These are phyloP conservation scores for Orthonychiurus folsomi DNA, from an alignment of 2,888 invertebrate species.

Conservation along the genomic window DNA sequence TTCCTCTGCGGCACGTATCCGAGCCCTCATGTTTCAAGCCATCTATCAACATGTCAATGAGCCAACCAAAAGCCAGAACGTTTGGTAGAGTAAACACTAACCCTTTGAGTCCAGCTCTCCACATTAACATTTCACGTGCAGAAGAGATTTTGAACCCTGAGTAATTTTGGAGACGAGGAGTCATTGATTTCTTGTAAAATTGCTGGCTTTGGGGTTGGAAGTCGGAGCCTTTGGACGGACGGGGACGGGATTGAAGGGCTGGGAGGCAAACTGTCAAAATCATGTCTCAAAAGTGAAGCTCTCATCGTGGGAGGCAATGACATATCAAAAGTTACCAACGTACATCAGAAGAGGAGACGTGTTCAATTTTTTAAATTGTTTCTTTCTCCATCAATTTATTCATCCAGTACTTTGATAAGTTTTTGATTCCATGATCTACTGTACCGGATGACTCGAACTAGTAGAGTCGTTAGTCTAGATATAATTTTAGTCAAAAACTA, in stretches of 20 bases:
- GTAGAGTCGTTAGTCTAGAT: too few species aligned
- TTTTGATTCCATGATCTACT: too few species aligned
- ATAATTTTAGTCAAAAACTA: too few species aligned
- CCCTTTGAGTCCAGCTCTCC: background rate
- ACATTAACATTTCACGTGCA: background rate
- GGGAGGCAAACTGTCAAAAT: background rate
- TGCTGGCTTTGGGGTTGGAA: background rate
- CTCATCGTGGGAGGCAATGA: slow-evolving; percentile 1
- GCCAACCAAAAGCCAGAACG: background rate
- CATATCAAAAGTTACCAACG: slow-evolving; percentile 1
- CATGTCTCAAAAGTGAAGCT: background rate
- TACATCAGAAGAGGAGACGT: too few species aligned
- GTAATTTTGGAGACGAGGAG: background rate
- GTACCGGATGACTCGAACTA: too few species aligned
- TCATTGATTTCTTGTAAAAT: background rate
- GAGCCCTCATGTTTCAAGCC: background rate
- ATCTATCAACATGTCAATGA: background rate
- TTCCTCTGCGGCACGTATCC: too few species aligned
- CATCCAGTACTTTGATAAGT: too few species aligned
- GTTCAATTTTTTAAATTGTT: too few species aligned
- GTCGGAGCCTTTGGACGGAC: background rate
- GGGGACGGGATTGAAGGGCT: background rate
- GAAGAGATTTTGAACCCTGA: background rate
- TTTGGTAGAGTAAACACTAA: background rate
- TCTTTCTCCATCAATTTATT: too few species aligned